A percentile compares a stretch with the other conserved stretches of the same genome.
Conservation (phyloP, 2,113 vertebrate genomes). For the Hippocampus barbouri region DNA sequence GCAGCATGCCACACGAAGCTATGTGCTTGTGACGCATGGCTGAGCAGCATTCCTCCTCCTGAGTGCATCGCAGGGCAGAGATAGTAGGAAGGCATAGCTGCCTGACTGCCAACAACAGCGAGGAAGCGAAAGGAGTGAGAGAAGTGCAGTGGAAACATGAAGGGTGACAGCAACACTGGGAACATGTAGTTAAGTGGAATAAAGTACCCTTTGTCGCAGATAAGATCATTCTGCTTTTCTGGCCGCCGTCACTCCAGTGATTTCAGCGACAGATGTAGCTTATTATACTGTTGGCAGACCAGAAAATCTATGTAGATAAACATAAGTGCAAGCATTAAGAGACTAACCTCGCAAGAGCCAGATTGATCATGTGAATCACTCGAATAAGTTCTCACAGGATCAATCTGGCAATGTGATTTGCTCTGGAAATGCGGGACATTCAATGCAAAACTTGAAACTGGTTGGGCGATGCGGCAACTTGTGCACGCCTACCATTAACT, state of each 20-base stretch:
- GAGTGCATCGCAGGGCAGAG: constrained; percentile 59
- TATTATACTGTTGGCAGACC: constrained; percentile 41
- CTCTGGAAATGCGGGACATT: too few relatives aligned
- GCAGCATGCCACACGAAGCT: constrained; percentile 64
- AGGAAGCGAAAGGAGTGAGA: constrained; percentile 35
- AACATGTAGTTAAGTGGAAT: constrained; percentile 61
- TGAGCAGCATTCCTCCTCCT: constrained; percentile 61
- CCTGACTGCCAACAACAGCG: constrained; percentile 45
- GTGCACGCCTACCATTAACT: too few relatives aligned
- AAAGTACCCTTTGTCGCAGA: constrained; percentile 63
- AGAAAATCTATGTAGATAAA: constrained; percentile 34
- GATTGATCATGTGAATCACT: too few relatives aligned
- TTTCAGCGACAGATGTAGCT: constrained; percentile 40
- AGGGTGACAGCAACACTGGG: constrained; percentile 40
- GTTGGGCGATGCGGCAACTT: too few relatives aligned
- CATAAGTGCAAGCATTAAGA: constrained; percentile 26
- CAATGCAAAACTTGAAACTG: too few relatives aligned
- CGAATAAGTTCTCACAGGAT: too few relatives aligned
- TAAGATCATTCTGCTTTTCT: constrained; percentile 61
- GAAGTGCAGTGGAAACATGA: constrained; percentile 23
- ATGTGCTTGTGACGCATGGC: constrained; percentile 66
- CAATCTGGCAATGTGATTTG: too few relatives aligned
- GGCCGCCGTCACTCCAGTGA: constrained; percentile 41
- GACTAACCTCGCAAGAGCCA: neutral
- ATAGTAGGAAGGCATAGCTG: constrained; percentile 59